A percentile compares a stretch with the other conserved stretches of the same genome.
Evolutionary conservation across 2,113 vertebrate species (phyloP).

Genomic region (Planiliza haematocheilus): DNA sequence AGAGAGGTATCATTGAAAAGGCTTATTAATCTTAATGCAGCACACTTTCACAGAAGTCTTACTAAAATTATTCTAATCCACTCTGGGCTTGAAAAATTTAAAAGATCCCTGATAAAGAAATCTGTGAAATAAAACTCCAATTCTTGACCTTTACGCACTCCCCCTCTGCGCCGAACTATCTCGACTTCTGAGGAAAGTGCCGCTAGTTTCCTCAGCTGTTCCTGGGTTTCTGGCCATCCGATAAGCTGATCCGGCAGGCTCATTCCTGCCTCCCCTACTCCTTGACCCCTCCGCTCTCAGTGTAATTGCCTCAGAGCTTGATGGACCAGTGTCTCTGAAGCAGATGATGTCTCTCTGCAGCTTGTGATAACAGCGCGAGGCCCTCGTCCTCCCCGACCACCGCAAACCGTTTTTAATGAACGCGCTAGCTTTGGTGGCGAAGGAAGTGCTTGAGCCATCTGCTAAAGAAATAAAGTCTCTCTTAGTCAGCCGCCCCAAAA

Average conservation of each 20-base stretch:
- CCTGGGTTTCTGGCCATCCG: slow-evolving; percentile 49
- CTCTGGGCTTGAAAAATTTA: slow-evolving; percentile 47
- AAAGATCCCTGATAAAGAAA: slow-evolving; percentile 65
- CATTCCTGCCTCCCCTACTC: slow-evolving; percentile 45
- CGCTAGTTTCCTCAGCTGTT: slow-evolving; percentile 75
- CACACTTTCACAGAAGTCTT: slow-evolving; percentile 18
- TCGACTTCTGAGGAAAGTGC: slow-evolving; percentile 58
- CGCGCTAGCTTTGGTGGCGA: slow-evolving; percentile 49
- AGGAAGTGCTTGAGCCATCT: slow-evolving; percentile 61
- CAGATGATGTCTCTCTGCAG: slow-evolving; percentile 67
- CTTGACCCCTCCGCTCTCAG: slow-evolving; percentile 72
- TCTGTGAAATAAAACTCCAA: slow-evolving; percentile 69
- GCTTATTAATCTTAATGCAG: slow-evolving; percentile 44
- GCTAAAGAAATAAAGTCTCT: slow-evolving; percentile 63
- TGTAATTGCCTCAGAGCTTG: slow-evolving; percentile 77
- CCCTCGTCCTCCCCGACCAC: slow-evolving; percentile 34
- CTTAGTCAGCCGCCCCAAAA: slow-evolving; percentile 39
- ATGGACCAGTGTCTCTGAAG: slow-evolving; percentile 74
- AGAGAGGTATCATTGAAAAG: slow-evolving; percentile 17
- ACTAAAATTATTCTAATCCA: slow-evolving; percentile 47
- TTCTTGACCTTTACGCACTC: slow-evolving; percentile 67
- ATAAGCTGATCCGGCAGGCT: slow-evolving; percentile 74
- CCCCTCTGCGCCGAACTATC: slow-evolving; percentile 54
- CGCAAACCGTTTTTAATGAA: slow-evolving; percentile 50
- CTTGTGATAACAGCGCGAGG: slow-evolving; percentile 64